Percentiles rank a stretch among this genome's conserved stretches.
These are phyloP conservation scores for Cerceris ruficornis DNA, from an alignment of 2,888 invertebrate genomes.

Conservation along the genomic window DNA sequence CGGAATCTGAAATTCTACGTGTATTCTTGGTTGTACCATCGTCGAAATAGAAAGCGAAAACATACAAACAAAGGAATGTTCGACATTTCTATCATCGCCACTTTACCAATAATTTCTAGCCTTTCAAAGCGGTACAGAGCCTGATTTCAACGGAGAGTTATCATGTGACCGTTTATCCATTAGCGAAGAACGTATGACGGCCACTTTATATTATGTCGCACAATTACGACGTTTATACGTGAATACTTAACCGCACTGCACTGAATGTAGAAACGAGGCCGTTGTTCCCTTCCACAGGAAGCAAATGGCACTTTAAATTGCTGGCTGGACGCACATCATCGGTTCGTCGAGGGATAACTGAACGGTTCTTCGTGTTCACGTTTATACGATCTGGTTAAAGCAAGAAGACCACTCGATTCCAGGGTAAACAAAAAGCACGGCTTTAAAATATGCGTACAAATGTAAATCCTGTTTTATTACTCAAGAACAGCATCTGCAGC, in stretches of 20 bases:
- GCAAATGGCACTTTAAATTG: slow-evolving; percentile 65
- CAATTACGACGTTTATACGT: slow-evolving; percentile 63
- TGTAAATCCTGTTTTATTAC: background rate
- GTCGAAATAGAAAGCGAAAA: too few species aligned
- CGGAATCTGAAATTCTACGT: too few species aligned
- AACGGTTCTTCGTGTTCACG: slow-evolving; percentile 36
- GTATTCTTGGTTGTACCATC: too few species aligned
- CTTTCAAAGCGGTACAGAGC: too few species aligned
- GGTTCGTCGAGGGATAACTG: slow-evolving; percentile 48
- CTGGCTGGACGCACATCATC: slow-evolving; percentile 51
- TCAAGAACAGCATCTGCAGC: too few species aligned
- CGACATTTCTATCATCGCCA: too few species aligned
- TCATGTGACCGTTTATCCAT: background rate
- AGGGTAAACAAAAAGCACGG: background rate
- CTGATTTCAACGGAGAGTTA: background rate
- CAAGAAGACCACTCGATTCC: background rate
- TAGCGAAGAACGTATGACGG: slow-evolving; percentile 1
- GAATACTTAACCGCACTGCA: slow-evolving; percentile 57
- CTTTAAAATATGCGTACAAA: background rate
- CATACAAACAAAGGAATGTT: too few species aligned
- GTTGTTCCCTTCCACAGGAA: slow-evolving; percentile 69
- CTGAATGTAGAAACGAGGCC: slow-evolving; percentile 64
- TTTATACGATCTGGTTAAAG: slow-evolving; percentile 33
- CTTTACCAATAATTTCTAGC: too few species aligned
- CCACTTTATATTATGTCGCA: slow-evolving; percentile 30